A percentile compares a stretch with the other conserved stretches of the same genome.
Conservation (phyloP, 2,888 invertebrate genomes). For the Cheilosia vernalis region DNA sequence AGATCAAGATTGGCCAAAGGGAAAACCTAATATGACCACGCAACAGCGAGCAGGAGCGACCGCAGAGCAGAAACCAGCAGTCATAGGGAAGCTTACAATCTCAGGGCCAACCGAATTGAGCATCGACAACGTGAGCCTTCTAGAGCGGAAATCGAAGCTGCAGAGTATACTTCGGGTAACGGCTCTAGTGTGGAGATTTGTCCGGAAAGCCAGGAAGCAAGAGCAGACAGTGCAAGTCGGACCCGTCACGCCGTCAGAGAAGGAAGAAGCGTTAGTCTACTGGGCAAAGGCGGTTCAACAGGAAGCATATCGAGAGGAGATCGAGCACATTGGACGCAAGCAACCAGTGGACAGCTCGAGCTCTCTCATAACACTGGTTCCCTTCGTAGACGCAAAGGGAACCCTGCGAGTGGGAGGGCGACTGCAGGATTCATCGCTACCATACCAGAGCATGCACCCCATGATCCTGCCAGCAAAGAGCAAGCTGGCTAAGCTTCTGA, state of each 20-base stretch:
- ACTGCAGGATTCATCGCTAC: conserved; percentile 3
- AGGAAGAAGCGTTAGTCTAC: conserved; percentile 2
- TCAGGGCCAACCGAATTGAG: not conserved
- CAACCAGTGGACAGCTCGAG: not conserved
- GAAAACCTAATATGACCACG: no score
- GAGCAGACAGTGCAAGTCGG: not conserved
- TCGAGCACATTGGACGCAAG: not conserved
- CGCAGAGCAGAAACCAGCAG: no score
- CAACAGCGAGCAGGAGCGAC: no score
- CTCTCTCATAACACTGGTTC: not conserved
- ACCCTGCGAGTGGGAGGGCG: conserved; percentile 19
- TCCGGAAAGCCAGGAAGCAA: not conserved
- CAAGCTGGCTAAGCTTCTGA: no score
- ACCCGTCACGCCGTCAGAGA: not conserved
- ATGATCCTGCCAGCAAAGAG: no score
- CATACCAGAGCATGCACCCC: not conserved
- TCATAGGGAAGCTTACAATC: not conserved
- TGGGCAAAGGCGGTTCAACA: conserved; percentile 4
- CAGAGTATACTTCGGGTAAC: conserved; percentile 14
- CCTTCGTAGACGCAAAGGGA: conserved; percentile 21
- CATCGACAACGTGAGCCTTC: conserved; percentile 7
- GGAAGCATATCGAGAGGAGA: not conserved
- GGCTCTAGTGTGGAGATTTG: conserved; percentile 1
- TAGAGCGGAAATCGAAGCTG: conserved; percentile 13
- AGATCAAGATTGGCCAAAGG: no score